Base-by-base conservation (phyloP, 2,113 vertebrate species). In the Gasterosteus nipponicus region DNA sequence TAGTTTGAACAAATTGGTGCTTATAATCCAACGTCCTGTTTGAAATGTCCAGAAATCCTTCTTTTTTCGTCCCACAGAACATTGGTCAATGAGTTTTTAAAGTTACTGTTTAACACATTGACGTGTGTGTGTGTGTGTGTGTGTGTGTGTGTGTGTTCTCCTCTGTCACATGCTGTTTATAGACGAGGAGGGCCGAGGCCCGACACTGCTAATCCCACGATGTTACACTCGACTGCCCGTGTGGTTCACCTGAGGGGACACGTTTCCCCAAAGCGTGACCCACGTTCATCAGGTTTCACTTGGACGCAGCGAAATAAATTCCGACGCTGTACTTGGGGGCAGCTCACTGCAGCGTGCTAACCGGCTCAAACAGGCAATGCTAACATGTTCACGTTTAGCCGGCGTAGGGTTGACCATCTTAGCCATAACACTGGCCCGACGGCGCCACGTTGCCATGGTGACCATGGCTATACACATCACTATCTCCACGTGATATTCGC, bases 141-240 rank as follows among this genome's bases (percentile, higher is more conserved):
- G 69, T 44, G 46, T 75, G 56, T 11, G 3, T 77, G 65, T 60
- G 8, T 47, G 49, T 26, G 44, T 74, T 90, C 85, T 90, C 86
- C 82, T 80, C 49, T 86, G 80, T 83, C 87, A 83, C 82, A 31
- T 57, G 67, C 88, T 89, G 88, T 89, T 87, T 89, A 86, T 89
- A 90, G 88, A 86, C 5, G 10, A 66, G 70, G 82, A 59, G 73
- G 83, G 86, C 56, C 7, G 66, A 85, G 75, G 82, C 81, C 66
- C 14, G 76, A 81, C 33, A 56, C 51, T 78, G 69, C 87, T 90
- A 84, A 86, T 90, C 81, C 59, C 63, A 15, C 10, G 68, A 73
- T 29, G 72, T 60, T 42, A 38, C 59, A 67, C 58, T 75, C n/a
- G 49, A 56, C 77, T 42, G 64, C 33, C 41, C 2, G 31, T 39